phyloP scores from a whole-genome alignment of 2,113 vertebrate genomes.

The Ictalurus furcatus region DNA sequence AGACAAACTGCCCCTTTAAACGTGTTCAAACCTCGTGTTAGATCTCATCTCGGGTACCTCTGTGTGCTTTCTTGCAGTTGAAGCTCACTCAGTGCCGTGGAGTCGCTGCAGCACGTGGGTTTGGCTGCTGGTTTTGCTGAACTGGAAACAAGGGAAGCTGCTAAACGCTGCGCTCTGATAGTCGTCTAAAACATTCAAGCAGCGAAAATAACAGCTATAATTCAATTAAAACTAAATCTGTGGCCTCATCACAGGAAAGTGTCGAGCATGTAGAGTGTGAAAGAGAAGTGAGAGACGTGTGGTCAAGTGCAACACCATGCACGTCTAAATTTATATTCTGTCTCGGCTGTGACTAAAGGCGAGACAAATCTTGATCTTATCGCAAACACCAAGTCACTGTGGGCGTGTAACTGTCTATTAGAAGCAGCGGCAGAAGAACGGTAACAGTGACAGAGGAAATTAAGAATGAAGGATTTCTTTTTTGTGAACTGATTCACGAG shows the following conservation, averaged over 20 bases:
- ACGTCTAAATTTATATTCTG: not conserved
- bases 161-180: not conserved
- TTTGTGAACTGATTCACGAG: not conserved
- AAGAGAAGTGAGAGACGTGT: conserved; percentile 29
- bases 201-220: not conserved
- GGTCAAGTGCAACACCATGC: not conserved
- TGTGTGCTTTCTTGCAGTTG: not conserved
- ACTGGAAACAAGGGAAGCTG: not conserved
- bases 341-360: not conserved
- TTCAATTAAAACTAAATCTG: conserved; percentile 30
- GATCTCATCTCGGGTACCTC: not conserved
- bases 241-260: not conserved
- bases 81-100: not conserved
- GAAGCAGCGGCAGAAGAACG: not conserved
- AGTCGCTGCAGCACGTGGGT: not conserved
- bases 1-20: not conserved
- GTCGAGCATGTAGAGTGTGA: conserved; percentile 5
- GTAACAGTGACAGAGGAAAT: not conserved
- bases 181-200: not conserved
- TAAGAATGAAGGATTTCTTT: too few relatives aligned
- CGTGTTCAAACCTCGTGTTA: not conserved
- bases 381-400: not conserved
- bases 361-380: not conserved
- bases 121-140: not conserved
- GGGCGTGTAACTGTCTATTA: not conserved